These are phyloP conservation scores for Coleophora flavipennella DNA, from an alignment of 2,888 invertebrate species.

Conservation along the genomic window DNA sequence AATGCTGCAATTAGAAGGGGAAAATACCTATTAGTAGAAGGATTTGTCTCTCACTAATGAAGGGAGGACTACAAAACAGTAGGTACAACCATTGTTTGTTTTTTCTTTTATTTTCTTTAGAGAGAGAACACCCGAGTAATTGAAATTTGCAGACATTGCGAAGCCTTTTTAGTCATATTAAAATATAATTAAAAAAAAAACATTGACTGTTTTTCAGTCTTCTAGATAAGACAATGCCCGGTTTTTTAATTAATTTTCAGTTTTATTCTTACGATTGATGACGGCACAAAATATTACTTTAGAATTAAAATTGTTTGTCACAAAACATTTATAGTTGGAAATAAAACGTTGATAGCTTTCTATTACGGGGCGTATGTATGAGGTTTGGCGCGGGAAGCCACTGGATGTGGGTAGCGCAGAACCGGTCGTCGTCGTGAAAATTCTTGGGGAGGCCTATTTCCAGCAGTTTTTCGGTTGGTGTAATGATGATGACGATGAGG, in stretches of 20 bases:
- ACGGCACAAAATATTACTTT: conserved; percentile 3
- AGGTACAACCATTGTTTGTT: not conserved
- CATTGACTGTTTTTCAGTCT: conserved; percentile 20
- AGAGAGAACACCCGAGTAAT: conserved; percentile 34
- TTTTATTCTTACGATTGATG: conserved; percentile 14
- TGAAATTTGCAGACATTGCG: conserved; percentile 36
- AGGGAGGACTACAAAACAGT: conserved; percentile 52
- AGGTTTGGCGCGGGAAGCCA: no score
- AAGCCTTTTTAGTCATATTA: conserved; percentile 33
- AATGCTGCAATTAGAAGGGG: conserved; percentile 10
- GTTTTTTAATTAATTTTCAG: not conserved
- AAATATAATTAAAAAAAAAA: conserved; percentile 31
- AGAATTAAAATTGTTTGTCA: no score
- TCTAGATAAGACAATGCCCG: conserved; percentile 14
- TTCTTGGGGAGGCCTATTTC: no score
- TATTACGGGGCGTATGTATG: no score
- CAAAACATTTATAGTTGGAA: no score
- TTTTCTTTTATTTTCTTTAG: conserved; percentile 25
- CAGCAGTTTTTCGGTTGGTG: no score
- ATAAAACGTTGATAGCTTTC: no score
- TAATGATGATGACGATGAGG: no score
- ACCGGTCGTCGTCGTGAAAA: no score
- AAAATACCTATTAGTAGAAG: conserved; percentile 30
- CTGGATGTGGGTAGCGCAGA: no score
- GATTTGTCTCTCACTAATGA: conserved; percentile 61